Base-by-base conservation (phyloP, 2,888 invertebrate genomes). In the Lingula anatina region DNA sequence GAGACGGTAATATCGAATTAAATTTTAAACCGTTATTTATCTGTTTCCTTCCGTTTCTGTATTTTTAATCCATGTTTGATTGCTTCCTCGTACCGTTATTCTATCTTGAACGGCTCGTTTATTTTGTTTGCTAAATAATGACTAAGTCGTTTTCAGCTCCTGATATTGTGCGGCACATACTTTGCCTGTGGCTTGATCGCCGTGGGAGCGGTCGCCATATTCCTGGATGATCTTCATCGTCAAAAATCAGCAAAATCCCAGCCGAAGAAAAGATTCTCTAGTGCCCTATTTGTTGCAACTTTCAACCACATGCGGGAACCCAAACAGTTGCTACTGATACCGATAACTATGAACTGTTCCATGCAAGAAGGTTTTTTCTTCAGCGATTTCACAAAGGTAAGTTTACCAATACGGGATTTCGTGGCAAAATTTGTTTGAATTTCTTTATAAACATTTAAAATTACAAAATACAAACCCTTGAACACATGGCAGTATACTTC, bases 321-420 rank as follows among this genome's bases (percentile, higher is more conserved):
- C 0, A 89, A 91, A 71, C 94, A 95, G 71, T 87, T 94, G 67
- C 81, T 96, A 4, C 83, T 97, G 31, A 91, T 96, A 56, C 95
- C 95, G 1, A 86, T 97, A 55, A 97, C 96, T 0, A 81, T 97
- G 45, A 97, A 92, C 86, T 93, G 94, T 65, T 96, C 96, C 50
- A 88, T 97, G 85, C 95, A 96, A 73, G 95, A 96, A 75, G 96
- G 94, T 0, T 96, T 94, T 79, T 89, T 94, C 62, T 89, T 90
- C 20, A 94, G 93, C 2, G 78, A 80, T 43, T 81, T 73, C 60
- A 81, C 80, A 0, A 76, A 77, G 62, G 80, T 81, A 58, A 67
- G 77, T 66, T 20, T 5, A 21, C n/a, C n/a, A n/a, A n/a, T n/a
- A n/a, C n/a, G n/a, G n/a, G n/a, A n/a, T n/a, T n/a, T n/a, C n/a